A percentile compares a stretch with the other conserved stretches of the same genome.
Evolutionary conservation across 1,140 invertebrate species (phyloP).

Genomic region (Pachypsylla venusta): DNA sequence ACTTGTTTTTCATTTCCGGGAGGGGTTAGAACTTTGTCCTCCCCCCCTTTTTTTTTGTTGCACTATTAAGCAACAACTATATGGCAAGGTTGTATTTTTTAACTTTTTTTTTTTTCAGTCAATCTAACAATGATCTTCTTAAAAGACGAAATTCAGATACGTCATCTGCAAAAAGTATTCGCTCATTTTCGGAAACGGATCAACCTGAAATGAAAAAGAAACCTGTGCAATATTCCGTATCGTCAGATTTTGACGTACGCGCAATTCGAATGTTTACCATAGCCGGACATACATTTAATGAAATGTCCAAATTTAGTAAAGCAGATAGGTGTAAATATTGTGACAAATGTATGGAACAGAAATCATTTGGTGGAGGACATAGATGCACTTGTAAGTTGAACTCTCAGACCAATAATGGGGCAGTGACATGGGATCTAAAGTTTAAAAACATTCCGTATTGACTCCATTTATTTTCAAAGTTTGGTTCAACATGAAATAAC

Average conservation of each 20-base stretch:
- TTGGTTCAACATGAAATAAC: no score
- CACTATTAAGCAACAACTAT: no score
- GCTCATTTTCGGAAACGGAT: conserved; percentile 25
- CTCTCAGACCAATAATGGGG: no score
- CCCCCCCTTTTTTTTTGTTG: no score
- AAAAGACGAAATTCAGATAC: conserved; percentile 39
- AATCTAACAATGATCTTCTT: conserved; percentile 16
- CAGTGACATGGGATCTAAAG: no score
- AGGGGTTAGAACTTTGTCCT: no score
- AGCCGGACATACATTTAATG: conserved; percentile 54
- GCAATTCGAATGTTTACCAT: conserved; percentile 38
- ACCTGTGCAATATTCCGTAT: neutral
- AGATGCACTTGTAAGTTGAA: neutral
- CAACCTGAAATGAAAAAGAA: conserved; percentile 31
- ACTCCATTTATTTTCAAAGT: no score
- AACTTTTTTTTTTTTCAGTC: no score
- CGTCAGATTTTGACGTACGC: neutral
- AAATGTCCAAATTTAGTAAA: conserved; percentile 52
- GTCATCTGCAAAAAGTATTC: conserved; percentile 20
- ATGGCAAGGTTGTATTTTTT: no score
- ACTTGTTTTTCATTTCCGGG: no score
- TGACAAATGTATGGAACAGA: conserved; percentile 49
- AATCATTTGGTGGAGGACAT: neutral
- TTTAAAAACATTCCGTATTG: no score
- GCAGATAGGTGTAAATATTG: conserved; percentile 63